Evolutionary conservation across 2,797 vertebrate genomes (phyloP), one percentile per base, ranked within the genome.

Genomic region (Sebastes steindachneri): DNA sequence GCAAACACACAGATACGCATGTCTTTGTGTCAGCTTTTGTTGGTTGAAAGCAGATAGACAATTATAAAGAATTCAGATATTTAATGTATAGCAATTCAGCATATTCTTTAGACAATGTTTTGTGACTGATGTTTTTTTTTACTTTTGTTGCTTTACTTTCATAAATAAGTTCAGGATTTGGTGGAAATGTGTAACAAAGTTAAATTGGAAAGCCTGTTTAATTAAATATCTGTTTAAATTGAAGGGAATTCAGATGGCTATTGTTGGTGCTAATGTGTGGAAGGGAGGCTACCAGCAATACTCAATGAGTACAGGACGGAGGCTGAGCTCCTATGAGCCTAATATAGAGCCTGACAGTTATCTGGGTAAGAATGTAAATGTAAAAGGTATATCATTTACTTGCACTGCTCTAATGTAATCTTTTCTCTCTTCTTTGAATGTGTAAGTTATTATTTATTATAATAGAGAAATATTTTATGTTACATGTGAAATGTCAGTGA

Each of bases 231-330:
- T 63, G 15, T 60, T 4, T 77, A 0, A n/a, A 71, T 28, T 82
- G 19, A 60, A 86, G 79, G 86, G 69, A 10, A 48, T 92, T 41
- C 86, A 90, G 73, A 63, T 94, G 70, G 79, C 68, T 25, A 62
- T 84, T 12, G 92, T 95, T 54, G 95, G 95, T 19, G 95, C 94
- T 5, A 94, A 91, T 60, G 68, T 83, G 29, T 96, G 95, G 95
- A 93, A 15, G 73, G 95, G 96, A 66, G 95, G 95, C 48, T 95
- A 77, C 76, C 10, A 69, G 55, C 7, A 17, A 31, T 92, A 91
- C 62, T 12, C 1, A 10, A 0, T 0, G 8, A 0, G 2, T 8
- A 3, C 0, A 7, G 17, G 25, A 26, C 0, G 0, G 1, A 8
- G 0, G 10, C 0, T 0, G 0, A 0, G 0, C 0, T 63, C 87